Base-by-base conservation (phyloP, 1,140 invertebrate genomes). In the Telenomus remus region DNA sequence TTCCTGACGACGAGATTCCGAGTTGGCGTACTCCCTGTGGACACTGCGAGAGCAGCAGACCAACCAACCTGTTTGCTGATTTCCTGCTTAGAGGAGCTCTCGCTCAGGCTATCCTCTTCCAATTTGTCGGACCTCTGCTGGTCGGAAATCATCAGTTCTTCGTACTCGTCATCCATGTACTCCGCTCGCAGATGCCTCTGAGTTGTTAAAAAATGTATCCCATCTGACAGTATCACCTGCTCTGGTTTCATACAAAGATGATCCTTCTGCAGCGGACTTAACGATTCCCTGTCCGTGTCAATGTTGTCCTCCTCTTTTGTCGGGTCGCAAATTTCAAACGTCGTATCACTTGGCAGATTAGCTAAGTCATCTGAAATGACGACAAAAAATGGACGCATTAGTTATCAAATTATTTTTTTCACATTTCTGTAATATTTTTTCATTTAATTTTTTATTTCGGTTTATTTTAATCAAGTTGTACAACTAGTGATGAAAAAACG, bases 201-300 rank as follows among this genome's bases (percentile, higher is more conserved):
- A 4, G 68, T 70, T 10, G 90, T 91, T 13, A 93, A 78, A 66
- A 92, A 93, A 76, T 93, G 92, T 11, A 92, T 86, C 2, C 90
- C 90, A 2, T 85, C 82, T 33, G 35, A 16, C 0, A 82, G 76
- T 0, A 82, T 75, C 5, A 77, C 19, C 6, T 27, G 60, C 33
- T 83, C 83, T 1, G 80, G 42, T 44, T 85, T 85, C 14, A 65
- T 80, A 2, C 68, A 72, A 8, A 27, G 39, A 9, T 72, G 54
- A 4, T 72, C 60, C 0, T 10, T 33, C 11, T 46, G 56, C 9
- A n/a, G 11, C 10, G 44, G 46, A 33, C 59, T 57, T 3, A 57
- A 4, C 16, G 19, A 70, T 11, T 72, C 70, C n/a, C 81, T 75
- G 2, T 44, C 54, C 35, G 39, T 76, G 64, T 35, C 65, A 39